Evolutionary conservation across 2,888 invertebrate species (phyloP).

Genomic region (Xestia xanthographa): DNA sequence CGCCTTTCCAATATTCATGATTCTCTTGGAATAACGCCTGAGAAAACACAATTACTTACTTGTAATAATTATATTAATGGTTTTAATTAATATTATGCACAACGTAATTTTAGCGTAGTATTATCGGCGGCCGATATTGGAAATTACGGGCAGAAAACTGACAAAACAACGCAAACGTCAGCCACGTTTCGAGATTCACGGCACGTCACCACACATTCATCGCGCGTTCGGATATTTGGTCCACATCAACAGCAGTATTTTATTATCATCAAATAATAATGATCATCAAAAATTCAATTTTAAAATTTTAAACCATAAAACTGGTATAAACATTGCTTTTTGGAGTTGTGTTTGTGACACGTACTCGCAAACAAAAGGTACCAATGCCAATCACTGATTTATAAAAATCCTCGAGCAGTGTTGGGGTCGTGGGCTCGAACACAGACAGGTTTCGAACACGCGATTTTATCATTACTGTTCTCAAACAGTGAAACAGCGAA

Average conservation of each 20-base stretch:
- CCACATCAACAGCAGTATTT: neutral
- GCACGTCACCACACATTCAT: slow-evolving; percentile 82
- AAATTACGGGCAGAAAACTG: slow-evolving; percentile 71
- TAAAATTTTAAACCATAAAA: neutral
- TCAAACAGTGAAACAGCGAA: no score
- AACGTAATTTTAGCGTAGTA: slow-evolving; percentile 59
- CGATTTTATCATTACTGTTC: no score
- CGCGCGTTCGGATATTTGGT: slow-evolving; percentile 72
- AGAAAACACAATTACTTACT: slow-evolving; percentile 58
- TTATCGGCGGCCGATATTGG: slow-evolving; percentile 59
- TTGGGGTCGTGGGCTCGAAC: no score
- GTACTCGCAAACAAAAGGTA: no score
- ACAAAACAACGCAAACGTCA: slow-evolving; percentile 82
- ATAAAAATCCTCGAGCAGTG: no score
- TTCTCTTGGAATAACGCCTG: neutral
- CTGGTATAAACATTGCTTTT: no score
- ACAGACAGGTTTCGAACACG: no score
- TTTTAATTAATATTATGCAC: slow-evolving; percentile 48
- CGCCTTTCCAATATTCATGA: slow-evolving; percentile 24
- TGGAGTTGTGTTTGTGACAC: no score
- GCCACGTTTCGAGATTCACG: slow-evolving; percentile 86
- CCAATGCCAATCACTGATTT: no score
- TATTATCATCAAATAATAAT: neutral
- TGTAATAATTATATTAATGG: slow-evolving; percentile 48
- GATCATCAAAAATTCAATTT: no score